Conservation (phyloP, 1,140 invertebrate species). For the Bathynomus jamesi region DNA sequence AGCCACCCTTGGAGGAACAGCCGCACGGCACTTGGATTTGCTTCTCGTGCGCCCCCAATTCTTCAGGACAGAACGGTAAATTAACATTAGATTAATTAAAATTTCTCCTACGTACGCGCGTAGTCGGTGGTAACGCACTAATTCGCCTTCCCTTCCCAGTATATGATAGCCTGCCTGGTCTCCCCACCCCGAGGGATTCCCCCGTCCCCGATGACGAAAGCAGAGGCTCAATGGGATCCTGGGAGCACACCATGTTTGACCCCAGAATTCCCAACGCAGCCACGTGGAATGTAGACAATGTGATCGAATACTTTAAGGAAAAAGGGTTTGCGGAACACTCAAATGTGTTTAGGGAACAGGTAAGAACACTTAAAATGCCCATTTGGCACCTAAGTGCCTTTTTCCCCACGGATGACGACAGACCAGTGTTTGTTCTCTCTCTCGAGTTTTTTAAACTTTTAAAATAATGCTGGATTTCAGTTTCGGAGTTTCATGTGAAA, state of each 20-base stretch:
- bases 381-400: too few relatives aligned
- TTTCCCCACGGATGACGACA: not conserved
- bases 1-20: slow-evolving; percentile 41
- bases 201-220: slow-evolving; percentile 37
- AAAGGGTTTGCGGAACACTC: slow-evolving; percentile 62
- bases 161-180: slow-evolving; percentile 30
- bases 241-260: slow-evolving; percentile 42
- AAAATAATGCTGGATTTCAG: too few relatives aligned
- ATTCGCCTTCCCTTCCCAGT: slow-evolving; percentile 24
- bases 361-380: slow-evolving; percentile 42
- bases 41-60: slow-evolving; percentile 21
- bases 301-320: slow-evolving; percentile 66
- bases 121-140: too few relatives aligned
- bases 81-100: too few relatives aligned
- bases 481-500: too few relatives aligned
- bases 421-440: too few relatives aligned
- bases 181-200: slow-evolving; percentile 39
- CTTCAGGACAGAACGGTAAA: slow-evolving; percentile 8
- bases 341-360: slow-evolving; percentile 68
- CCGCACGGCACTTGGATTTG: slow-evolving; percentile 39
- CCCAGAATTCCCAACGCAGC: slow-evolving; percentile 63
- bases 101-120: too few relatives aligned
- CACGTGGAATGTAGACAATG: slow-evolving; percentile 70
- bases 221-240: slow-evolving; percentile 24
- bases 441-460: too few relatives aligned